Base-by-base conservation (phyloP, 2,797 vertebrate species). In the Lateolabrax maculatus region DNA sequence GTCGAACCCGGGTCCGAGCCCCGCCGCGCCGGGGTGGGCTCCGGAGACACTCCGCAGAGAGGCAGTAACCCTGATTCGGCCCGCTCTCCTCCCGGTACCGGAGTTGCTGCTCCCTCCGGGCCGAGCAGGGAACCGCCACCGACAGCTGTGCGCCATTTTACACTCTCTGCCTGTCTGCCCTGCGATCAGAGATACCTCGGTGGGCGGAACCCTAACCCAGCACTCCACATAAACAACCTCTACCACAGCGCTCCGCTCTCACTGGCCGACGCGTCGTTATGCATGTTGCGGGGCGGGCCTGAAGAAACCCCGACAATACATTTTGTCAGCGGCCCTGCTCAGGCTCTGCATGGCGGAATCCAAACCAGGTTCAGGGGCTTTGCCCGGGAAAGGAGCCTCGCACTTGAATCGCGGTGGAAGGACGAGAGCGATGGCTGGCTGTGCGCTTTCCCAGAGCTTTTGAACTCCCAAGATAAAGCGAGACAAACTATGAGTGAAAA, bases 71-170 rank as follows among this genome's bases (percentile, higher is more conserved):
- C 97, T 94, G 81, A 95, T 88, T 80, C 96, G 96, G 94, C 96
- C 95, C 93, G 95, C 95, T 96, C 94, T 96, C 94, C 94, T 96
- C 95, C 96, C 95, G 94, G 95, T 95, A 95, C 94, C 97, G 97
- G 94, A 97, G 94, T 94, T 95, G 94, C 94, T 96, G 95, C 97
- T 97, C 96, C 97, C 97, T 97, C 97, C 97, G 96, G 98, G 98
- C 95, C 98, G 97, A 96, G 98, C 98, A 88, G 98, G 98, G 97
- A 99, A 99, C 95, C 98, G 98, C 97, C 97, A 99, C 97, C 98
- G 97, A 98, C 98, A 98, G 97, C 98, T 99, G 97, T 99, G 98
- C 98, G 98, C 98, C 97, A 99, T 99, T 98, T 99, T 97, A 98
- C 96, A 96, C 96, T 97, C 97, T 97, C 89, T 94, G 97, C 94